Evolutionary conservation across 2,888 invertebrate genomes (phyloP).

Genomic region (Eupithecia insigniata): DNA sequence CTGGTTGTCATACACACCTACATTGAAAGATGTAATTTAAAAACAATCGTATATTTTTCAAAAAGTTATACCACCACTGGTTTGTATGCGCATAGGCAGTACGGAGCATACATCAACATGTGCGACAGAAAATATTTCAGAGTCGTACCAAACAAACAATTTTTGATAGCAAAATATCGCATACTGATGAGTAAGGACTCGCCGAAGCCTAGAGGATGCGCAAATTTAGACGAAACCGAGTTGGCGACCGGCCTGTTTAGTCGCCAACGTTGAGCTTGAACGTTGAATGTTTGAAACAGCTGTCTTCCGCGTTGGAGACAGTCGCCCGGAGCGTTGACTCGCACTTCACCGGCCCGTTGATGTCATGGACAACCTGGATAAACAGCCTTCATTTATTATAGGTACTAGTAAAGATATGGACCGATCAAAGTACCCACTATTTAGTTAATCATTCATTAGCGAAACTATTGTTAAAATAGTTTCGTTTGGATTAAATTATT

Average conservation of each 20-base stretch:
- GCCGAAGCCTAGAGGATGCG: slow-evolving; percentile 2
- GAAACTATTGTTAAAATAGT: too few species aligned
- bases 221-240: slow-evolving; percentile 22
- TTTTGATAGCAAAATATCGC: neutral
- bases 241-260: neutral
- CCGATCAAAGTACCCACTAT: neutral
- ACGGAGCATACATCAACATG: neutral
- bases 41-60: neutral
- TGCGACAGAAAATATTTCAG: neutral
- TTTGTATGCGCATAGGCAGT: neutral
- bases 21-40: neutral
- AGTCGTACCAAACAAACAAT: neutral
- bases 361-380: slow-evolving; percentile 67
- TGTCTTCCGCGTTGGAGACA: slow-evolving; percentile 64
- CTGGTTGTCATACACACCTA: neutral
- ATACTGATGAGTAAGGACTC: slow-evolving; percentile 18
- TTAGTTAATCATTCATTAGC: too few species aligned
- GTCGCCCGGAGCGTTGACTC: slow-evolving; percentile 62
- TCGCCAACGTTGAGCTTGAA: slow-evolving; percentile 58
- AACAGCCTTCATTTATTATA: neutral
- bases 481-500: too few species aligned
- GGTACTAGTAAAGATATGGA: neutral
- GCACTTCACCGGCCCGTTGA: slow-evolving; percentile 47
- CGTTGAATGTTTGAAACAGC: slow-evolving; percentile 58
- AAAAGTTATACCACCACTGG: neutral